These are phyloP conservation scores for Drosophila chauvacae DNA, from an alignment of 1,140 invertebrate species.

Conservation along the genomic window DNA sequence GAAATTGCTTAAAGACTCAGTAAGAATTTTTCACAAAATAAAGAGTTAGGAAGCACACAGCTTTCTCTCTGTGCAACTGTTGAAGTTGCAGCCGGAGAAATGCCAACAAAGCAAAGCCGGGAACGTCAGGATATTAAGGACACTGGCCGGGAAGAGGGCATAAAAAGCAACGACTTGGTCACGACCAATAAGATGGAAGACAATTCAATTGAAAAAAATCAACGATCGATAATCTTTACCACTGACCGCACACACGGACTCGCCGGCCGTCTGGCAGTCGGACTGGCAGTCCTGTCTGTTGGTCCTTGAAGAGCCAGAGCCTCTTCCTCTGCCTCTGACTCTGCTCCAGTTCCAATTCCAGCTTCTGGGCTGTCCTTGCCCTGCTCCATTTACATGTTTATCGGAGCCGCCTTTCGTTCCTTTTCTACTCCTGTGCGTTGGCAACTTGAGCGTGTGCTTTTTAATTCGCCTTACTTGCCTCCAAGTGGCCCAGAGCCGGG, in stretches of 20 bases:
- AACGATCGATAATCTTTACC: slow-evolving; percentile 78
- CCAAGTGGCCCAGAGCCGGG: slow-evolving; percentile 60
- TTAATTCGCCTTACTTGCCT: slow-evolving; percentile 73
- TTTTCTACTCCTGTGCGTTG: slow-evolving; percentile 29
- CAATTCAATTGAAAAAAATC: slow-evolving; percentile 84
- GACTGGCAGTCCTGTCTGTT: slow-evolving; percentile 27
- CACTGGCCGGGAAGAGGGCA: slow-evolving; percentile 33
- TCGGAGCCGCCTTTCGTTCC: slow-evolving; percentile 6
- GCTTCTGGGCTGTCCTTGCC: slow-evolving; percentile 4
- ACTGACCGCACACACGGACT: slow-evolving; percentile 65
- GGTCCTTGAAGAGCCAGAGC: slow-evolving; percentile 50
- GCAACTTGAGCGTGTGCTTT: slow-evolving; percentile 62
- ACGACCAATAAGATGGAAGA: slow-evolving; percentile 80
- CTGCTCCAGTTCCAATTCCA: slow-evolving; percentile 21
- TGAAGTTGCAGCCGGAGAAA: slow-evolving; percentile 35
- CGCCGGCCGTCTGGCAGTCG: slow-evolving; percentile 6
- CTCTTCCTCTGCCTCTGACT: slow-evolving; percentile 17
- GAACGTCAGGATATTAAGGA: slow-evolving; percentile 32
- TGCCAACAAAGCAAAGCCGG: slow-evolving; percentile 75
- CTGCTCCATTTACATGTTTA: slow-evolving; percentile 52
- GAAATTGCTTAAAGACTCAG: background rate
- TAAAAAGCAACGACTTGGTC: slow-evolving; percentile 60
- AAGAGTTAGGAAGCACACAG: too few relatives aligned
- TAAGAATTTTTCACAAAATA: background rate
- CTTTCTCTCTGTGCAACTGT: background rate